Conservation (phyloP, 2,888 invertebrate genomes). For the Limnephilus lunatus region DNA sequence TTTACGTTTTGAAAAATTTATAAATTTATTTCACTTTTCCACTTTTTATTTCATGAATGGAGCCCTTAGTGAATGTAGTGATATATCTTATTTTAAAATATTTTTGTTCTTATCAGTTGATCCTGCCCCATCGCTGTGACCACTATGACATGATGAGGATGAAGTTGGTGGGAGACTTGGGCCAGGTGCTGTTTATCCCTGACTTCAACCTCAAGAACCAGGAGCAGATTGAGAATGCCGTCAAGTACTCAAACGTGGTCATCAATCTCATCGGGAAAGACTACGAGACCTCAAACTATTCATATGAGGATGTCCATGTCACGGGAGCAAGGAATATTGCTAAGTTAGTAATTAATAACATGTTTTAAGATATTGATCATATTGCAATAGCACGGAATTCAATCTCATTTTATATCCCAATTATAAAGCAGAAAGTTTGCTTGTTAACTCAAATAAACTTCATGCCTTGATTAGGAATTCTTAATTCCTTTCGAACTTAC, state of each 20-base stretch:
- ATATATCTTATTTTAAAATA: background rate
- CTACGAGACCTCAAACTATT: slow-evolving; percentile 94
- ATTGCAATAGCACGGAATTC: too few species aligned
- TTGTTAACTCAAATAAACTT: too few species aligned
- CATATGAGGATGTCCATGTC: slow-evolving; percentile 91
- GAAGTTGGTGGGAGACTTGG: slow-evolving; percentile 94
- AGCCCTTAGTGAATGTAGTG: too few species aligned
- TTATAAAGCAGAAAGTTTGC: too few species aligned
- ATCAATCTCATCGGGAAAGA: slow-evolving; percentile 95
- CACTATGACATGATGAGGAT: slow-evolving; percentile 86
- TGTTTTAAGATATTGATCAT: background rate
- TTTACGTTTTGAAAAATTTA: too few species aligned
- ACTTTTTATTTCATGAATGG: too few species aligned
- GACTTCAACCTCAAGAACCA: slow-evolving; percentile 92
- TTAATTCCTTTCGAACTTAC: too few species aligned
- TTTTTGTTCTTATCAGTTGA: slow-evolving; percentile 79
- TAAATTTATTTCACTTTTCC: too few species aligned
- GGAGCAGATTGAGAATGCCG: slow-evolving; percentile 87
- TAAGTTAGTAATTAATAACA: slow-evolving; percentile 72
- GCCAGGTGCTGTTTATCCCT: slow-evolving; percentile 94
- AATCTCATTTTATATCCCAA: too few species aligned
- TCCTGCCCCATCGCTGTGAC: slow-evolving; percentile 95
- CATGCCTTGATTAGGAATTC: too few species aligned
- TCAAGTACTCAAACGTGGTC: slow-evolving; percentile 97
- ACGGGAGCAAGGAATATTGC: slow-evolving; percentile 91